Evolutionary conservation across 1,140 invertebrate species (phyloP).

Genomic region (Medauroidea extradentata): DNA sequence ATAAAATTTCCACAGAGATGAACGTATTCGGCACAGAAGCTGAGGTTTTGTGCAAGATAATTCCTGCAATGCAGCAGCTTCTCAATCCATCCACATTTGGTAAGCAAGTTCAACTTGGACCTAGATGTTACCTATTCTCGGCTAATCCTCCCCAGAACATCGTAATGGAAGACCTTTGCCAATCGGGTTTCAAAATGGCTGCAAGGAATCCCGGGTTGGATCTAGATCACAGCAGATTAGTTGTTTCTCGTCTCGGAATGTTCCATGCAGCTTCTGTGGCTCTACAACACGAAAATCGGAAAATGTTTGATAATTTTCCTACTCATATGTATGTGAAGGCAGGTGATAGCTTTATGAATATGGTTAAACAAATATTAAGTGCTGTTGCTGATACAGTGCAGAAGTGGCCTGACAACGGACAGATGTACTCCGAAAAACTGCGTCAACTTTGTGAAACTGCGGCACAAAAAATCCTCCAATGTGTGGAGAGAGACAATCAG

Average conservation of each 20-base stretch:
- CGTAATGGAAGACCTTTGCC: slow-evolving; percentile 11
- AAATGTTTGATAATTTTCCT: not conserved
- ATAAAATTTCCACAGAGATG: no score
- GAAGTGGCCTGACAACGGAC: not conserved
- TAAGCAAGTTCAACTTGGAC: no score
- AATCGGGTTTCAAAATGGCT: slow-evolving; percentile 7
- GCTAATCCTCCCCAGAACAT: not conserved
- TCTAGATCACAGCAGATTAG: not conserved
- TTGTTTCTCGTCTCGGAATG: not conserved
- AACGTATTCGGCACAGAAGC: no score
- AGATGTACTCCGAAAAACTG: not conserved
- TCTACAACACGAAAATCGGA: not conserved
- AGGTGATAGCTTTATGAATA: not conserved
- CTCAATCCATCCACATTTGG: no score
- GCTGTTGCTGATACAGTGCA: not conserved
- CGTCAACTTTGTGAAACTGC: not conserved
- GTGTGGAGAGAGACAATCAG: not conserved
- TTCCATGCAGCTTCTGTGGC: not conserved
- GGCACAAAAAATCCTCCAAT: no score
- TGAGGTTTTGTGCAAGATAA: no score
- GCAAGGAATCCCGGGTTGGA: slow-evolving; percentile 8
- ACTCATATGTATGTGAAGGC: not conserved
- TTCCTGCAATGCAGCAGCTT: no score
- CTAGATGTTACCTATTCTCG: no score
- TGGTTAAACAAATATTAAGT: not conserved